phyloP scores from a whole-genome alignment of 2,113 vertebrate species.

The Melanocharis versteri region DNA sequence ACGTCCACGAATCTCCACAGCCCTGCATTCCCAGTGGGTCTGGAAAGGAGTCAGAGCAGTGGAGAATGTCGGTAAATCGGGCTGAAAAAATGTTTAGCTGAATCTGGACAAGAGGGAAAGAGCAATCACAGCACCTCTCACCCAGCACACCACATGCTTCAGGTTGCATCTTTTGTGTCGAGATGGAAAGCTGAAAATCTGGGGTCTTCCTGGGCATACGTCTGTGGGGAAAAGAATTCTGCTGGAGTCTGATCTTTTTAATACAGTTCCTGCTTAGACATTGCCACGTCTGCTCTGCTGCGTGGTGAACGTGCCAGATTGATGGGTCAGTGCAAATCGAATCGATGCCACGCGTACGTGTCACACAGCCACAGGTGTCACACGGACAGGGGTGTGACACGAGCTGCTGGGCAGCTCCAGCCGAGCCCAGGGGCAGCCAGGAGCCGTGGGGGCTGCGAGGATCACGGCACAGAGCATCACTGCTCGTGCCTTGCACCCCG shows the following conservation, averaged over 20 bases:
- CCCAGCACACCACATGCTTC: not conserved
- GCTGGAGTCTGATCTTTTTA: not conserved
- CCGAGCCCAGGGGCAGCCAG: not conserved
- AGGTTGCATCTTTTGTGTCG: not conserved
- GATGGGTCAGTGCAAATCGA: not conserved
- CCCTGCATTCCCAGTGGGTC: not conserved
- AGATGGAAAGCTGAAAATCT: not conserved
- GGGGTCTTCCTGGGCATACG: not conserved
- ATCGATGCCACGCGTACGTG: accelerated
- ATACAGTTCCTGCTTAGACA: not conserved
- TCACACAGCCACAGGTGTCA: not conserved
- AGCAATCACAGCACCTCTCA: not conserved
- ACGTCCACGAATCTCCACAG: not conserved
- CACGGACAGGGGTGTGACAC: accelerated
- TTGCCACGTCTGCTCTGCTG: not conserved
- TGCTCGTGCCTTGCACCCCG: not conserved
- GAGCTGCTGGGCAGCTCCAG: not conserved
- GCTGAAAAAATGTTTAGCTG: not conserved
- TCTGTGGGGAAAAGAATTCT: not conserved
- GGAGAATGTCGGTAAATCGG: not conserved
- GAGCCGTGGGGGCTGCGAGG: not conserved
- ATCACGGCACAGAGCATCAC: not conserved
- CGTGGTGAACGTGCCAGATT: accelerated
- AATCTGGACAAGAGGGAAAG: not conserved
- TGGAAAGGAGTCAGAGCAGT: not conserved